Evolutionary conservation across 2,113 vertebrate genomes (phyloP), one percentile per base, ranked within the genome.

Genomic region (Channa argus): DNA sequence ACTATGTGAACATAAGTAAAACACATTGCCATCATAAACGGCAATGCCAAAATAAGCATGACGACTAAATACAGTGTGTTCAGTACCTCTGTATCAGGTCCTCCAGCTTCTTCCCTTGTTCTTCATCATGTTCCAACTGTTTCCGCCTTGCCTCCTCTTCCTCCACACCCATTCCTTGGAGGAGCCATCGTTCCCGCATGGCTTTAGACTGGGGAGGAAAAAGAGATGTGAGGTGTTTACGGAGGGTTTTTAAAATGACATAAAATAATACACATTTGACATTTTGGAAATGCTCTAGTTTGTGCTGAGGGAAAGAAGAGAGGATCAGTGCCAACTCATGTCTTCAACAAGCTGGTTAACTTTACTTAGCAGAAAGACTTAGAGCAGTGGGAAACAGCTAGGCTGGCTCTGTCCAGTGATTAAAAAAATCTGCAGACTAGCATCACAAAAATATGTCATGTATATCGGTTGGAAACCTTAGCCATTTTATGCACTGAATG

Each of bases 151-250:
- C 92, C 88, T 96, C 96, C 41, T 96, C 97, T 82, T 97, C 96
- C 85, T 98, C 96, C 1, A 90, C 90, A 8, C 94, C 94, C 52
- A 95, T 93, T 67, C 98, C 98, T 89, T 99, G 97, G 59, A 99
- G 94, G 86, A 99, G 96, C 98, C 98, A 99, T 91, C 97, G 96
- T 88, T 99, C 98, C 8, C 98, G 95, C 90, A 96, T 97, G 74
- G 97, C 94, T 96, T 98, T 99, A 84, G 98, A 99, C 98, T 99
- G 89, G 6, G 15, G 72, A 39, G 63, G 68, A 54, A 76, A 47
- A 50, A 69, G 55, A 62, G 7, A 71, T 5, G 63, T 7, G 8
- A 56, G 5, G 56, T 43, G n/a, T 24, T 24, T 24, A 24, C 24
- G 24, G 24, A 24, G 24, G 24, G 24, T 61, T 10, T n/a, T 50